Evolutionary conservation across 2,797 vertebrate genomes (phyloP), one percentile per base, ranked within the genome.

Genomic region (Centroberyx gerrardi): DNA sequence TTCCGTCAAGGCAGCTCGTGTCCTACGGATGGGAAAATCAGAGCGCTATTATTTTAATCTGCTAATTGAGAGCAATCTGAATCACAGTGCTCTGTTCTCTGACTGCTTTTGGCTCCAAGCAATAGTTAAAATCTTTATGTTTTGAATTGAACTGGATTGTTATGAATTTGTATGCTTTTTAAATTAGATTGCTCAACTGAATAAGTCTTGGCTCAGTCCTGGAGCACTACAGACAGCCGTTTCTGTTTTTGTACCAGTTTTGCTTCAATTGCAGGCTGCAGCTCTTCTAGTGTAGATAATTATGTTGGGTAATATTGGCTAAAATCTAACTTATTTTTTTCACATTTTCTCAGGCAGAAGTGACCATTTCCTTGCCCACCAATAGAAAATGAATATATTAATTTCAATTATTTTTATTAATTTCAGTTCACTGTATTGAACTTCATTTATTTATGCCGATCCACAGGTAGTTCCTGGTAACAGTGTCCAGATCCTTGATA

Each of bases 391-490:
- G 9, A 44, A 10, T 44, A 44, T 14, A 44, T 10, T 10, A 2
- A 27, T 2, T 27, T 53, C 6, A 53, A 53, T 4, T 17, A 2
- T 5, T 51, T 7, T 2, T 6, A 18, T 51, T 51, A 17, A 17
- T 51, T 51, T 51, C 15, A 8, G n/a, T 3, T 49, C 48, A 18
- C 46, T 76, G 67, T 18, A 10, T 68, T 72, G 72, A 6, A 81
- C 74, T 75, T 59, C 0, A 61, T 68, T 33, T 72, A 56, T 83
- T 75, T 56, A 2, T 74, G 27, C 22, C 85, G 61, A 82, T 84
- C 51, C 87, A 78, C 83, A 99, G 98, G 94, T 98, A 74, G 88
- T 94, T 74, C 88, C 95, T 54, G 95, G 94, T 86, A 93, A 86
- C 58, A 83, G 76, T 40, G 58, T 97, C 78, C 96, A 97, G 90